Evolutionary conservation across 2,113 vertebrate species (phyloP).

Genomic region (Sylvilagus bachmani): DNA sequence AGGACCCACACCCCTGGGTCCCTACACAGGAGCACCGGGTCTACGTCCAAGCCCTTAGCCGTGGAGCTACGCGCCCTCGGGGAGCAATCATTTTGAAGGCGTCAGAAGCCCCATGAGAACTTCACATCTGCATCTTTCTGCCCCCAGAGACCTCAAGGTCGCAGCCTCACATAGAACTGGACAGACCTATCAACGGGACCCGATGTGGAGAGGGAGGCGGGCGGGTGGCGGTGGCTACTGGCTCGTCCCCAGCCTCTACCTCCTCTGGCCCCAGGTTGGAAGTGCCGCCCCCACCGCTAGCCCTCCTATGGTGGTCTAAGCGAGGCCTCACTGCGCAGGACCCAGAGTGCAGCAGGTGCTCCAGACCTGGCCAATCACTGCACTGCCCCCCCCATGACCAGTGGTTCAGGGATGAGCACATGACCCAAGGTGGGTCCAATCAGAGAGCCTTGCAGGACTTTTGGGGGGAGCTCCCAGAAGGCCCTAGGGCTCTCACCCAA

Average conservation of each 20-base stretch:
- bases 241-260: background rate
- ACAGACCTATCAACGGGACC: background rate
- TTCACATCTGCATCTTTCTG: background rate
- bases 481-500: accelerated
- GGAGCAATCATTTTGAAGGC: background rate
- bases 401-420: background rate
- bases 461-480: accelerated
- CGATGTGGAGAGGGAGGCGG: no score
- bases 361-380: background rate
- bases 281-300: accelerated
- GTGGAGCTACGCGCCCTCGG: background rate
- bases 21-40: background rate
- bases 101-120: background rate
- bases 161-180: background rate
- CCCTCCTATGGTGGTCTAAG: no score
- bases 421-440: background rate
- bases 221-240: accelerated
- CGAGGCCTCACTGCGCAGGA: background rate
- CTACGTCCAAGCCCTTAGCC: background rate
- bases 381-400: accelerated
- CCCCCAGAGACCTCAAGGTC: background rate
- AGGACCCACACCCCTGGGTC: background rate
- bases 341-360: no score
- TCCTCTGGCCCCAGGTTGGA: background rate
- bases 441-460: background rate